Evolutionary conservation across 2,113 vertebrate genomes (phyloP).

Genomic region (Otolemur garnettii): DNA sequence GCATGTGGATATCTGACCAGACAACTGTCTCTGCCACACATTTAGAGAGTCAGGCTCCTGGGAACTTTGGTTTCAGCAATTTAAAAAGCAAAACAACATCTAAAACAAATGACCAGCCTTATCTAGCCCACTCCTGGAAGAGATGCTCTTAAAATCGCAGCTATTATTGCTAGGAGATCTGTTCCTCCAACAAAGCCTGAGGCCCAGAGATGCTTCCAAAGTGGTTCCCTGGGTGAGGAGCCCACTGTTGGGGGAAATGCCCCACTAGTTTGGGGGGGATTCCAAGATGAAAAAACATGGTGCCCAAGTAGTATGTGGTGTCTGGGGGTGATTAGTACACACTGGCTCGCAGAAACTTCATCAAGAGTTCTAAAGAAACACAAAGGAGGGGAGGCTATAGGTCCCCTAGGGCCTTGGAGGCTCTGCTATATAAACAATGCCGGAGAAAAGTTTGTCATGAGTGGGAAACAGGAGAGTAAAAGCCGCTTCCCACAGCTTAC

Average conservation of each 20-base stretch:
- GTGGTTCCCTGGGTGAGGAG: no score
- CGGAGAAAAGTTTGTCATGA: neutral
- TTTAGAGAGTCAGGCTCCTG: neutral
- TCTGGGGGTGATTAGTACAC: neutral
- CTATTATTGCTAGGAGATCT: neutral
- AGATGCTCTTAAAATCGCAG: neutral
- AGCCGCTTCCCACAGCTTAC: neutral
- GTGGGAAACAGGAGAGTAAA: neutral
- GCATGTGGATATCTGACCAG: neutral
- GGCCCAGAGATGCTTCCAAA: neutral
- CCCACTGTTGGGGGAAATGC: neutral
- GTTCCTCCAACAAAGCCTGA: neutral
- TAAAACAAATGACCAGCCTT: neutral
- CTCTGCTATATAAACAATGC: neutral
- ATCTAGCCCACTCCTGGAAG: neutral
- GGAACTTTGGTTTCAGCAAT: neutral
- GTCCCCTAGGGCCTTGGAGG: neutral
- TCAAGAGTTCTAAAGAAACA: neutral
- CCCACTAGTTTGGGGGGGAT: no score
- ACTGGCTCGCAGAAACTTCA: neutral
- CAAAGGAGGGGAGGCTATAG: rapidly evolving
- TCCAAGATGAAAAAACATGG: neutral
- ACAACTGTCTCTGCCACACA: neutral
- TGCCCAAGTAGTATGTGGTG: neutral
- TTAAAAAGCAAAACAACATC: neutral